Conservation (phyloP, 1,140 invertebrate species). For the Globodera rostochiensis region DNA sequence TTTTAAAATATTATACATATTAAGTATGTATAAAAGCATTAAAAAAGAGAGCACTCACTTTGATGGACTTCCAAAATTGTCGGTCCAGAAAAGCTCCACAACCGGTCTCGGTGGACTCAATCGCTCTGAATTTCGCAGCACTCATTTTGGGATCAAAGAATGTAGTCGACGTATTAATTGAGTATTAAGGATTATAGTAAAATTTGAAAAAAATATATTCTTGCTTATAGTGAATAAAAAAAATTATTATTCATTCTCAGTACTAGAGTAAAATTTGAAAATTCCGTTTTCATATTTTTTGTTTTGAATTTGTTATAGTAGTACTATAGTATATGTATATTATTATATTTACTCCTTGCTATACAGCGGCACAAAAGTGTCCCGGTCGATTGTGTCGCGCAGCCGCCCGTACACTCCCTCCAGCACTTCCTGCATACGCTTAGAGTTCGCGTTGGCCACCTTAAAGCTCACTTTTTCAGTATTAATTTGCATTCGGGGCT, state of each 20-base stretch:
- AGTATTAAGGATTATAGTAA: too few species aligned
- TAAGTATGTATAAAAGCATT: too few species aligned
- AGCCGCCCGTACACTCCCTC: slow-evolving; percentile 16
- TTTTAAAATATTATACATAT: too few species aligned
- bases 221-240: too few species aligned
- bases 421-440: slow-evolving; percentile 35
- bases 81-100: slow-evolving; percentile 39
- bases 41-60: slow-evolving; percentile 8
- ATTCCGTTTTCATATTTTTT: too few species aligned
- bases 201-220: too few species aligned
- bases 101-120: slow-evolving; percentile 34
- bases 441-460: slow-evolving; percentile 29
- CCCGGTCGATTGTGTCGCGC: slow-evolving; percentile 30
- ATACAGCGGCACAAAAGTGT: slow-evolving; percentile 49
- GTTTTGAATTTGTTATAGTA: neutral
- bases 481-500: too few species aligned
- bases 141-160: too few species aligned
- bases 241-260: too few species aligned
- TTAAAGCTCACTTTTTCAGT: neutral
- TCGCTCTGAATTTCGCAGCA: slow-evolving; percentile 29
- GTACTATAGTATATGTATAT: neutral
- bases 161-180: too few species aligned
- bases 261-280: too few species aligned
- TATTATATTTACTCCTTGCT: slow-evolving; percentile 35
- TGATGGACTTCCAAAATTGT: slow-evolving; percentile 47